A percentile compares a stretch with the other conserved stretches of the same genome.
Conservation (phyloP, 1,140 invertebrate genomes). For the Cyphomyrmex costatus region DNA sequence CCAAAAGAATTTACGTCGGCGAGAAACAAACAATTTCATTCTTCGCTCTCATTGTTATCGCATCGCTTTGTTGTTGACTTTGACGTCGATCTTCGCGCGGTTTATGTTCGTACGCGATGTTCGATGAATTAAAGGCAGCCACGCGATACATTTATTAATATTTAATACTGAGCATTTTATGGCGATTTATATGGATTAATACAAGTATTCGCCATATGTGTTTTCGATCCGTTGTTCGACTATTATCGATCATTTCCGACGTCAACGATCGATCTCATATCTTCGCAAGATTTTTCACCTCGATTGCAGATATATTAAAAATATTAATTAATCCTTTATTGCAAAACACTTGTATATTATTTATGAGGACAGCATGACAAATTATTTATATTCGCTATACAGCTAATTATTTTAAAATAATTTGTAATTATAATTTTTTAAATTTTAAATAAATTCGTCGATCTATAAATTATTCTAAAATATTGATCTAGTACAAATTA, state of each 20-base stretch:
- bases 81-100: slow-evolving; percentile 37
- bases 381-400: not conserved
- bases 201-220: slow-evolving; percentile 33
- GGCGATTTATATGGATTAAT: slow-evolving; percentile 46
- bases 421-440: slow-evolving; percentile 13
- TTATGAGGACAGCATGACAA: not conserved
- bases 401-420: slow-evolving; percentile 29
- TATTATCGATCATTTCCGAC: slow-evolving; percentile 49
- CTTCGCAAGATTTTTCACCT: slow-evolving; percentile 25
- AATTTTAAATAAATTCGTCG: not conserved
- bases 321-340: slow-evolving; percentile 41
- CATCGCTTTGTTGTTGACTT: slow-evolving; percentile 43
- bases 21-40: slow-evolving; percentile 43
- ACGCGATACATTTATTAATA: slow-evolving; percentile 51
- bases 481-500: not conserved
- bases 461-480: slow-evolving; percentile 3
- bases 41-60: slow-evolving; percentile 33
- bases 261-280: slow-evolving; percentile 12
- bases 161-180: slow-evolving; percentile 59
- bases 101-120: slow-evolving; percentile 47
- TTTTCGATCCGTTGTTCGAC: slow-evolving; percentile 18
- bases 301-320: slow-evolving; percentile 21
- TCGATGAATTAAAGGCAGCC: slow-evolving; percentile 58
- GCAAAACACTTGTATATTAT: not conserved
- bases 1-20: slow-evolving; percentile 57